These are phyloP conservation scores for Gasteruption jaculator DNA, from an alignment of 2,888 invertebrate genomes.

Conservation along the genomic window DNA sequence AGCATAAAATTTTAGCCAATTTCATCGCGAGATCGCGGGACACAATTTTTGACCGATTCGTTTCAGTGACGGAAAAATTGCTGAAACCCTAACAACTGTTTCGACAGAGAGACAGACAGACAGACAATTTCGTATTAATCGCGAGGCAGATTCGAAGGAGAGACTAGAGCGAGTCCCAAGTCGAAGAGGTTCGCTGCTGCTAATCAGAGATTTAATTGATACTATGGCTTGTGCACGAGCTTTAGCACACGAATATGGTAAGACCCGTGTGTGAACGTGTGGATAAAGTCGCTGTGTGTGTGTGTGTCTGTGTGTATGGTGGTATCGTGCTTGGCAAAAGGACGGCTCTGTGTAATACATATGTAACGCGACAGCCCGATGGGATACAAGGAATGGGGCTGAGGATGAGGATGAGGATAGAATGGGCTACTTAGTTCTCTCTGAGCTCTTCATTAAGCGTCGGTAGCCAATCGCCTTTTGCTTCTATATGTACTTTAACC, in stretches of 20 bases:
- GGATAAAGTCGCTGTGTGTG: too few species aligned
- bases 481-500: too few species aligned
- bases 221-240: slow-evolving; percentile 27
- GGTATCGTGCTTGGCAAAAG: slow-evolving; percentile 29
- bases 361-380: slow-evolving; percentile 39
- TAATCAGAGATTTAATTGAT: slow-evolving; percentile 49
- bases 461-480: slow-evolving; percentile 31
- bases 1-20: too few species aligned
- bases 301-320: too few species aligned
- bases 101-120: too few species aligned
- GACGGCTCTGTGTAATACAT: slow-evolving; percentile 42
- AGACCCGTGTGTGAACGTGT: too few species aligned
- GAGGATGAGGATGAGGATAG: slow-evolving; percentile 27
- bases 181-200: slow-evolving; percentile 37
- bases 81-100: too few species aligned
- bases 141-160: slow-evolving; percentile 34
- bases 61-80: too few species aligned
- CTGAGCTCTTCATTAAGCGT: slow-evolving; percentile 46
- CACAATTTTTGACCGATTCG: too few species aligned
- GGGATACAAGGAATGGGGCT: slow-evolving; percentile 28
- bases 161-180: slow-evolving; percentile 24
- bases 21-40: too few species aligned
- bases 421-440: slow-evolving; percentile 41
- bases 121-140: slow-evolving; percentile 26
- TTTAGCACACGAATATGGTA: slow-evolving; percentile 15